Evolutionary conservation across 2,888 invertebrate genomes (phyloP), one percentile per base, ranked within the genome.

Genomic region (Lypha dubia): DNA sequence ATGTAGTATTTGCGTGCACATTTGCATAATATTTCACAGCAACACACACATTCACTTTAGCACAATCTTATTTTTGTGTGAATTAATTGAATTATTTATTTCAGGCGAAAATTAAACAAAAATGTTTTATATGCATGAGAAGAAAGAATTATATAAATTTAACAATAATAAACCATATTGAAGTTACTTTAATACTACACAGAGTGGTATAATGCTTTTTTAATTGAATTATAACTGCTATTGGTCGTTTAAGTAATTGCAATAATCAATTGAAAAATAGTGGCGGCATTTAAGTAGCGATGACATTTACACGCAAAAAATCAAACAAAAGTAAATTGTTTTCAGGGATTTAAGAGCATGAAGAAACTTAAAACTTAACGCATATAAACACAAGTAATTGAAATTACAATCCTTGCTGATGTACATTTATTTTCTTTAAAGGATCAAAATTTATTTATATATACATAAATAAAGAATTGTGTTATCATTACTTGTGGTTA

Each of bases 61-160:
- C 80, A 71, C 71, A 79, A 63, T 79, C 79, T 81, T 75, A 62
- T 81, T 75, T 75, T 56, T 35, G 41, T 46, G 46, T 15, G n/a
- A 75, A 70, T 65, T 74, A 80, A 81, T 81, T 81, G 24, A 81
- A 81, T 75, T 75, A 68, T 62, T 75, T 68, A 62, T 53, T 63
- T 63, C n/a, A 70, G 38, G 46, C 74, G 46, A 53, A 56, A 35
- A 46, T 56, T n/a, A 35, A 35, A 20, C 38, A 20, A 49, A 35
- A 68, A 38, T 5, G 9, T 56, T 56, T 58, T 17, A 58, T 35
- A 5, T 17, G 35, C 46, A n/a, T n/a, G 7, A 46, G 7, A 17
- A 1, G 3, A 17, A 11, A 35, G 9, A 22, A 60, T 22, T 22
- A 58, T 46, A 60, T 15, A 44, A 24, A 46, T 17, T n/a, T 15